These are phyloP conservation scores for Diplolepis rosae DNA, from an alignment of 2,888 invertebrate genomes.

Conservation along the genomic window DNA sequence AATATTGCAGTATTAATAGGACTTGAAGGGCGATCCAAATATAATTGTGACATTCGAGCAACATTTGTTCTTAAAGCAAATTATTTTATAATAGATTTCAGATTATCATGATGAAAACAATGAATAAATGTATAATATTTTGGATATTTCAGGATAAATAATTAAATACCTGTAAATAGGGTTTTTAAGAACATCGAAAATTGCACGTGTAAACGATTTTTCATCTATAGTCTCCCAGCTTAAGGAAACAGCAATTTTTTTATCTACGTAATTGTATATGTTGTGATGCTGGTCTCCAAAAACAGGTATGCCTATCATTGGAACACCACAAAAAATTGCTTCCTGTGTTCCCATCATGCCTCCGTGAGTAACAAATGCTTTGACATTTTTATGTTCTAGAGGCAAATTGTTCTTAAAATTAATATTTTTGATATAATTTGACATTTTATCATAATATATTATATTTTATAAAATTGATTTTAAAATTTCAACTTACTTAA, in stretches of 20 bases:
- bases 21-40: conserved; percentile 50
- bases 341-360: conserved; percentile 58
- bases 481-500: conserved; percentile 52
- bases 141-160: neutral
- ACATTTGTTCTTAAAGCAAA: neutral
- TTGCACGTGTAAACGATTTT: conserved; percentile 50
- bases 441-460: no score
- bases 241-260: conserved; percentile 53
- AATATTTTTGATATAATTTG: neutral
- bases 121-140: neutral
- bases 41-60: neutral
- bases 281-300: conserved; percentile 56
- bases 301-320: conserved; percentile 58
- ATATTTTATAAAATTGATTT: conserved; percentile 8
- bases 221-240: conserved; percentile 51
- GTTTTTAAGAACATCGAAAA: conserved; percentile 41
- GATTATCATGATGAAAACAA: no score
- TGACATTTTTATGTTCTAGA: conserved; percentile 54
- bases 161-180: conserved; percentile 45
- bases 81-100: no score
- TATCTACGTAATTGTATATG: conserved; percentile 49
- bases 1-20: conserved; percentile 49
- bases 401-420: neutral
- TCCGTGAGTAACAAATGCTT: conserved; percentile 63
- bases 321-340: conserved; percentile 54